These are phyloP conservation scores for Ectemnius continuus DNA, from an alignment of 2,888 invertebrate genomes.

Conservation along the genomic window DNA sequence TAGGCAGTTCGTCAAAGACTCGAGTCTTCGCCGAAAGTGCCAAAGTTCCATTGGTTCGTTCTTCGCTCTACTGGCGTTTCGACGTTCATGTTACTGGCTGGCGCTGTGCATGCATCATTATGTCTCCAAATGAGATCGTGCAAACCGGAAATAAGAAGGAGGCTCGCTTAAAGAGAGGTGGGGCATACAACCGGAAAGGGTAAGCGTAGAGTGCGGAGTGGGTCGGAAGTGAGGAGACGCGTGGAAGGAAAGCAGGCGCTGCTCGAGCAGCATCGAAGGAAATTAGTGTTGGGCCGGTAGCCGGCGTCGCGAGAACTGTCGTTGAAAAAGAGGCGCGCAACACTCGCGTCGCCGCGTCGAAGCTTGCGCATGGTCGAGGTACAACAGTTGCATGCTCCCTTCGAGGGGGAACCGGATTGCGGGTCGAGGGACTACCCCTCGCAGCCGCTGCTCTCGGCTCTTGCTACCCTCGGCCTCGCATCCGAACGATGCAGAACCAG, in stretches of 20 bases:
- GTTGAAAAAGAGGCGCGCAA: conserved; percentile 27
- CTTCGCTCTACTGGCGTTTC: too few species aligned
- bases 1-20: too few species aligned
- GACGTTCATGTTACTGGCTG: too few species aligned
- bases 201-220: background rate
- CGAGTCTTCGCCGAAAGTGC: too few species aligned
- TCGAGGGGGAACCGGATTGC: conserved; percentile 59
- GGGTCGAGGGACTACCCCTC: conserved; percentile 49
- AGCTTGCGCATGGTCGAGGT: conserved; percentile 64
- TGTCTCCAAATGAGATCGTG: background rate
- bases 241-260: conserved; percentile 41
- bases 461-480: conserved; percentile 59
- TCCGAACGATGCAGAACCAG: conserved; percentile 67
- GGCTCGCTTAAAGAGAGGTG: background rate
- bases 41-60: too few species aligned
- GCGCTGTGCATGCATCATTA: too few species aligned
- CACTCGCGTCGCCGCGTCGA: conserved; percentile 7
- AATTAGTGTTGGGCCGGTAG: conserved; percentile 52
- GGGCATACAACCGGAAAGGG: background rate
- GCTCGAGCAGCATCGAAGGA: conserved; percentile 31
- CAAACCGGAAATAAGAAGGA: background rate
- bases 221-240: conserved; percentile 8
- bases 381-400: conserved; percentile 58
- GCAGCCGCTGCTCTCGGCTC: conserved; percentile 33
- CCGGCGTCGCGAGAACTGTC: conserved; percentile 33